These are phyloP conservation scores for Acronicta alni DNA, from an alignment of 2,888 invertebrate genomes.

Conservation along the genomic window DNA sequence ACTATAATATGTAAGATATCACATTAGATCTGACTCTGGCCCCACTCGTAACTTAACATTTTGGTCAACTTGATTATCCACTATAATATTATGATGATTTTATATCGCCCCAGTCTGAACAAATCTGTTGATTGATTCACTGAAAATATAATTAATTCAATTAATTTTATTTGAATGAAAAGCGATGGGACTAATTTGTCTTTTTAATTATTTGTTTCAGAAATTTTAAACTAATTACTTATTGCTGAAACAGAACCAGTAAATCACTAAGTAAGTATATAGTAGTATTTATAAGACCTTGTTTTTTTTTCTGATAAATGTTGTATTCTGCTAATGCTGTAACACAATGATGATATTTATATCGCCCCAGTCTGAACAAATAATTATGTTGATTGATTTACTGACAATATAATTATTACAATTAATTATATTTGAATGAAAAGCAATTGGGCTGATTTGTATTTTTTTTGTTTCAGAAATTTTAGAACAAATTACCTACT, in stretches of 20 bases:
- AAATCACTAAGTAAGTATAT: background rate
- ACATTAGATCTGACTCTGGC: too few relatives aligned
- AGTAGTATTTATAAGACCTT: background rate
- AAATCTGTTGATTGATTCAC: conserved; percentile 71
- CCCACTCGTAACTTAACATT: too few relatives aligned
- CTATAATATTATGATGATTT: background rate
- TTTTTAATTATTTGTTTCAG: background rate
- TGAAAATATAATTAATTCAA: conserved; percentile 32
- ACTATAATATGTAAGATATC: too few relatives aligned
- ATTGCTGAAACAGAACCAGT: background rate
- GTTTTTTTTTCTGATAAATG: background rate
- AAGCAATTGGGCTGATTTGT: background rate
- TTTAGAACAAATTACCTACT: too few relatives aligned
- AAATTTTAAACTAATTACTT: too few relatives aligned
- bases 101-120: conserved; percentile 80
- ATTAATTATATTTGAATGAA: conserved; percentile 3
- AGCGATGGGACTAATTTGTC: background rate
- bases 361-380: conserved; percentile 78
- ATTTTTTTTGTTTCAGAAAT: background rate
- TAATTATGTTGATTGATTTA: conserved; percentile 73
- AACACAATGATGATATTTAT: conserved; percentile 65
- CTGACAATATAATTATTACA: conserved; percentile 37
- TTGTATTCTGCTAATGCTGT: too few relatives aligned
- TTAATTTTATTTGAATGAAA: conserved; percentile 3
- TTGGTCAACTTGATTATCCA: too few relatives aligned